Base-by-base conservation (phyloP, 2,113 vertebrate species). In the Centrocercus urophasianus region DNA sequence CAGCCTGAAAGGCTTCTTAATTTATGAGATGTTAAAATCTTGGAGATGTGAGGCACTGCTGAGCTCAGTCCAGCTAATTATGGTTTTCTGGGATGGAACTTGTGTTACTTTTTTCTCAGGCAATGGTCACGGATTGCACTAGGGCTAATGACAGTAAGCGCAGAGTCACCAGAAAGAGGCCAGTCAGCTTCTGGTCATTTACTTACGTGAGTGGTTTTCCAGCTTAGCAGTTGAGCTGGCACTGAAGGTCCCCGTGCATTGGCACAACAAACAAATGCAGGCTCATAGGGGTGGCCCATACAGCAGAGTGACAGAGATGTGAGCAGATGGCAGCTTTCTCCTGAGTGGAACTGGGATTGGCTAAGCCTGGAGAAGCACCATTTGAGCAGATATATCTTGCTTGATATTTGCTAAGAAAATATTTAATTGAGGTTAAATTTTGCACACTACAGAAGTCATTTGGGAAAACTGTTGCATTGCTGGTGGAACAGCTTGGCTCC, bases 41-140 rank as follows among this genome's bases (percentile, higher is more conserved):
- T 86, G 59, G 56, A 64, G 43, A 10, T 70, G 38, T 38, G 50
- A 87, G 61, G 72, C 65, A 85, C 52, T 83, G 70, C 76, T 96
- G 91, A 86, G 80, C 91, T 66, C 72, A 92, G 61, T 40, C 90
- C 83, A 83, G 64, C 43, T 89, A 90, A 74, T 17, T 30, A 94
- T 72, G 73, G 80, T 25, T 27, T 83, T 86, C 83, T 75, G 56
- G 65, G 89, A 90, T 83, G 70, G 89, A 69, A 93, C 60, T 60
- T 59, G 13, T 57, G 79, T 73, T 80, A 69, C n/a, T 86, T 86
- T 94, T 43, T 48, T 72, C 80, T 78, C 74, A 40, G 71, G 52
- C 73, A 83, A 30, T 22, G 40, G 64, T 28, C 85, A 72, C 72
- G 77, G 61, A 52, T 52, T 78, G 52, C 56, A 40, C 65, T 72